Evolutionary conservation across 1,140 invertebrate species (phyloP), one percentile per base, ranked within the genome.

Genomic region (Trachymyrmex cornetzi): DNA sequence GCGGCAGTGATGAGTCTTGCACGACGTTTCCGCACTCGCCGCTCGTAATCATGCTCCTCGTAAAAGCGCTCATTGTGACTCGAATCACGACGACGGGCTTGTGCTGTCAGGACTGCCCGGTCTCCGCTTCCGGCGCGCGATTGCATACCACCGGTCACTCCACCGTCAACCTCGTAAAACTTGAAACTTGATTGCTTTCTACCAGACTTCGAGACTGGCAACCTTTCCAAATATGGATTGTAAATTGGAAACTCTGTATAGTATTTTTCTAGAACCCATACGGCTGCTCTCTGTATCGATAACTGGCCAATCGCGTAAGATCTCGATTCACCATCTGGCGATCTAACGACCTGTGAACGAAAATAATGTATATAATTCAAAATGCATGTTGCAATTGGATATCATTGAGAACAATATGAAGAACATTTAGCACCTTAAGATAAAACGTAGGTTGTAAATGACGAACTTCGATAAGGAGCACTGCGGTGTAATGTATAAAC

Each of bases 31-130:
- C 98, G 96, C 22, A 99, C 98, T 66, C 99, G 96, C 67, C 99
- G 96, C 89, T 99, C 99, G 93, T 99, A 99, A 95, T 99, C 99
- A 93, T 99, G 98, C 94, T 99, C 99, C 95, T 99, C 99, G 94
- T 99, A 99, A 94, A 99, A 99, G 22, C 98, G 96, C 94, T 99
- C 99, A 94, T 99, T 99, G 95, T 99, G 99, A 91, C 98, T 98
- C 6, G 97, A 97, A 90, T 98, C 98, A 91, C 98, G 96, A 30
- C 98, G 96, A 22, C 98, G 96, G 0, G 97, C 96, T 93, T 97
- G 97, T 0, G 97, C 96, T 7, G 97, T 97, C 82, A 98, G 94
- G 85, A 97, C 96, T 14, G 97, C 96, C 69, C 97, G 94, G 95
- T 96, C 95, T 91, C 94, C 96, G 93, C 96, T 96, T 90, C 96